phyloP scores from a whole-genome alignment of 2,888 invertebrate species.

The Drosophila algonquin region DNA sequence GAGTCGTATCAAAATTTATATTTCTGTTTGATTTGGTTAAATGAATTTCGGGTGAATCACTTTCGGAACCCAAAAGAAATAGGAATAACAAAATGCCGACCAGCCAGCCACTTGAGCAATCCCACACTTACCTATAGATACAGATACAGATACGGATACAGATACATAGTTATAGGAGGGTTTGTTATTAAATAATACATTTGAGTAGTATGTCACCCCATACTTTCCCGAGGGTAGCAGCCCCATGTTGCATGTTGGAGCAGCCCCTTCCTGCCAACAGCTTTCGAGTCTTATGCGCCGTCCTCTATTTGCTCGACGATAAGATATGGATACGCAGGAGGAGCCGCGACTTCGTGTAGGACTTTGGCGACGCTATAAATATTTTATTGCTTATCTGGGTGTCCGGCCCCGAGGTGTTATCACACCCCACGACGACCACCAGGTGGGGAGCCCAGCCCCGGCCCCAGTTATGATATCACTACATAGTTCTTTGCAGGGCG shows the following conservation, averaged over 20 bases:
- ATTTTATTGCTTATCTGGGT: slow-evolving; percentile 69
- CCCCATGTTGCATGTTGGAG: slow-evolving; percentile 32
- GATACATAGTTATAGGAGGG: slow-evolving; percentile 11
- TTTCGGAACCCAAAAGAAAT: slow-evolving; percentile 7
- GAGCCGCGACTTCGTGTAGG: slow-evolving; percentile 33
- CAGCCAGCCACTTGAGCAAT: slow-evolving; percentile 41
- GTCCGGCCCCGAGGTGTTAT: slow-evolving; percentile 49
- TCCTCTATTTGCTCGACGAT: slow-evolving; percentile 63
- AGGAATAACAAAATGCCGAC: slow-evolving; percentile 29
- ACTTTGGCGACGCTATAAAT: slow-evolving; percentile 64
- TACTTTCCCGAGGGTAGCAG: slow-evolving; percentile 4
- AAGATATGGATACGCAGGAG: slow-evolving; percentile 57
- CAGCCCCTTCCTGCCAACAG: slow-evolving; percentile 47
- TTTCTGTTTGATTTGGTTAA: slow-evolving; percentile 46
- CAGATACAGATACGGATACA: slow-evolving; percentile 17
- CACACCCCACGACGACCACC: slow-evolving; percentile 50
- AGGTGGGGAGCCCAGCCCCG: slow-evolving; percentile 58
- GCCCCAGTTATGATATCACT: slow-evolving; percentile 57
- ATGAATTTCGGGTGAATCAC: slow-evolving; percentile 58
- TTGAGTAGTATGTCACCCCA: neutral
- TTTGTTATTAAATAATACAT: slow-evolving; percentile 44
- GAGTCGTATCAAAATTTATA: slow-evolving; percentile 14
- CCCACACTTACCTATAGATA: slow-evolving; percentile 3
- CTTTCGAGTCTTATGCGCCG: slow-evolving; percentile 42
- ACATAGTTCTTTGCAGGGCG: slow-evolving; percentile 13